These are phyloP conservation scores for Bradypodion ventrale DNA, from an alignment of 2,797 vertebrate species.

Conservation along the genomic window DNA sequence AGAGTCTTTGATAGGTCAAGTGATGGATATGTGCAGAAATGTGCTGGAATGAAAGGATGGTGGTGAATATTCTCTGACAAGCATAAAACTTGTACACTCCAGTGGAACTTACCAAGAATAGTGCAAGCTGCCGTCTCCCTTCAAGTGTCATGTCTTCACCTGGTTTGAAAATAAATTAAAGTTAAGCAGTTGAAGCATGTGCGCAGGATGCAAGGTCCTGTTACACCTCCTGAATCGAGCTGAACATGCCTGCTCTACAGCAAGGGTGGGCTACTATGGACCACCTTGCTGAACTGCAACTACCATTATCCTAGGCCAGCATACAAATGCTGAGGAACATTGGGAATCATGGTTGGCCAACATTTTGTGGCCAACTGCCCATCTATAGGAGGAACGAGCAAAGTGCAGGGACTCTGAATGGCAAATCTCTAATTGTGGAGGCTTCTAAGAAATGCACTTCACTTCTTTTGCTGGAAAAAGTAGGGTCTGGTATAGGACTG, in stretches of 20 bases:
- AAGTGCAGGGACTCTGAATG: too few relatives aligned
- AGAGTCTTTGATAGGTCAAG: background rate
- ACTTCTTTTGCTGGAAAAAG: too few relatives aligned
- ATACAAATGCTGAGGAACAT: background rate
- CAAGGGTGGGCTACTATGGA: background rate
- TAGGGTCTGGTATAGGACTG: too few relatives aligned
- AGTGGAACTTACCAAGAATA: slow-evolving; percentile 84
- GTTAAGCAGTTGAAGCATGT: background rate
- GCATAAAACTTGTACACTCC: background rate
- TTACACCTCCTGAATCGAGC: too few relatives aligned
- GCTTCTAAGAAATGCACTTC: too few relatives aligned
- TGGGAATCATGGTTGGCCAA: too few relatives aligned
- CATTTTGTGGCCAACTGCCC: too few relatives aligned
- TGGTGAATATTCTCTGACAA: background rate
- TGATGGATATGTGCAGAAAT: background rate
- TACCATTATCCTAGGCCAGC: background rate
- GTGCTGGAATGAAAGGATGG: background rate
- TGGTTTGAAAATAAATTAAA: slow-evolving; percentile 48
- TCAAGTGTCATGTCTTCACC: slow-evolving; percentile 88
- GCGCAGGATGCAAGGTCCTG: background rate
- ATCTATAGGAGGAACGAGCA: too few relatives aligned
- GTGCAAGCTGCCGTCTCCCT: slow-evolving; percentile 85
- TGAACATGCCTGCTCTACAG: background rate
- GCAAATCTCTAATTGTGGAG: too few relatives aligned
- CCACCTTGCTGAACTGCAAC: background rate